phyloP scores from a whole-genome alignment of 2,797 vertebrate genomes.

The Monodelphis domestica region DNA sequence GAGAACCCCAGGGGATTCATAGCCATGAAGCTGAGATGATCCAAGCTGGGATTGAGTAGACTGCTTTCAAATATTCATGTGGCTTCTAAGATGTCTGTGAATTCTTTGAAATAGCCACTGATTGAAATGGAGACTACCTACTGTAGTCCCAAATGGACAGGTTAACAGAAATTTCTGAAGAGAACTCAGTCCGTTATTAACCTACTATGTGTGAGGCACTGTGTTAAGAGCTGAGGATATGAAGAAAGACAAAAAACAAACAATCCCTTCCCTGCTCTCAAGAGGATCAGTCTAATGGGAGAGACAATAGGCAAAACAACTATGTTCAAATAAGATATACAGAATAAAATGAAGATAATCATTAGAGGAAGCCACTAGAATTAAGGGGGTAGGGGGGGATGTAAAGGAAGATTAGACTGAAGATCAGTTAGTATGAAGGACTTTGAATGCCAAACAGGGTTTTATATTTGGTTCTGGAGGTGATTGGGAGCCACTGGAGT shows the following conservation, averaged over 20 bases:
- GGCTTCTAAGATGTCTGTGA: not conserved
- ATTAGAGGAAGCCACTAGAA: not conserved
- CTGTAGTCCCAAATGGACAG: not conserved
- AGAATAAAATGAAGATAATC: not conserved
- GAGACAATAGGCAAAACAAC: too few species aligned
- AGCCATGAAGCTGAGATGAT: not conserved
- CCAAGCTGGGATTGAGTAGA: not conserved
- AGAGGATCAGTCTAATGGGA: not conserved
- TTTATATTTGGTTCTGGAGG: not conserved
- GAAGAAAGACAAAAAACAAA: not conserved
- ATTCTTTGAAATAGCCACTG: not conserved
- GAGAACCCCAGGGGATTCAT: not conserved
- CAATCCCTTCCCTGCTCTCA: not conserved
- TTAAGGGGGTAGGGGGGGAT: not conserved
- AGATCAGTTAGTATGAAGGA: not conserved
- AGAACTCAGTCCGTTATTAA: not conserved
- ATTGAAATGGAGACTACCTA: not conserved
- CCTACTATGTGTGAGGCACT: not conserved
- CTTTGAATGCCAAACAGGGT: not conserved
- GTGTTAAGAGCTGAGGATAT: not conserved
- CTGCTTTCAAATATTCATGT: not conserved
- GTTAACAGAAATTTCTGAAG: not conserved
- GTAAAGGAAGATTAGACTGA: not conserved
- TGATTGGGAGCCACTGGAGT: not conserved
- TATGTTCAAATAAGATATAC: not conserved